Base-by-base conservation (phyloP, 2,797 vertebrate species). In the Tenualosa thibaudeaui region DNA sequence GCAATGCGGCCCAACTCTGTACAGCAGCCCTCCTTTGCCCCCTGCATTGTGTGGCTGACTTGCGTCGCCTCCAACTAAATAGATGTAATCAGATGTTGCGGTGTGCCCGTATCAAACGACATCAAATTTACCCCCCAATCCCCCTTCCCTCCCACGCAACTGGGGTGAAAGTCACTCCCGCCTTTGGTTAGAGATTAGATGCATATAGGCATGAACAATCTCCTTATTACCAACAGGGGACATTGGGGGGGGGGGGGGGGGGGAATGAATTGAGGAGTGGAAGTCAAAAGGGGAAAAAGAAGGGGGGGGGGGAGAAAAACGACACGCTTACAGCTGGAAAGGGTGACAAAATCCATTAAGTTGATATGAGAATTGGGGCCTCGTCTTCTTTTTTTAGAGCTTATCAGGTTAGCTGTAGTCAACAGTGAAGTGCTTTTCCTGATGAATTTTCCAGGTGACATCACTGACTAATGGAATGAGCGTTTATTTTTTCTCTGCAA, bases 271-370 rank as follows among this genome's bases (percentile, higher is more conserved):
- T 1, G 46, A 54, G 54, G 54, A 6, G 19, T 56, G 3, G 54
- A 5, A 56, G 54, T 56, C 54, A 56, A 56, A 56, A 56, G 54
- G 19, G 51, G 51, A 31, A 53, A 53, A 53, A 53, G 51, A 15
- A 87, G 65, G 62, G 75, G 82, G 31, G 68, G 31, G 15, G 54
- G 68, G 81, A 43, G 13, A 62, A 49, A 60, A n/a, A 82, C 83
- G 54, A 85, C 83, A 83, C 31, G 22, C 49, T 86, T 86, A 37
- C 40, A 49, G 81, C 86, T 82, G 85, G 71, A n/a, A 85, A 84
- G 87, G 90, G 83, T 86, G 85, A 91, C 86, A 86, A 85, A 88
- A 87, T 51, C 83, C 68, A 88, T 90, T 91, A 86, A 81, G 81
- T 85, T 84, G 53, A 85, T 81, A 91, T 88, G 49, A 87, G 56